Base-by-base conservation (phyloP, 2,888 invertebrate species). In the Stenurella melanura region DNA sequence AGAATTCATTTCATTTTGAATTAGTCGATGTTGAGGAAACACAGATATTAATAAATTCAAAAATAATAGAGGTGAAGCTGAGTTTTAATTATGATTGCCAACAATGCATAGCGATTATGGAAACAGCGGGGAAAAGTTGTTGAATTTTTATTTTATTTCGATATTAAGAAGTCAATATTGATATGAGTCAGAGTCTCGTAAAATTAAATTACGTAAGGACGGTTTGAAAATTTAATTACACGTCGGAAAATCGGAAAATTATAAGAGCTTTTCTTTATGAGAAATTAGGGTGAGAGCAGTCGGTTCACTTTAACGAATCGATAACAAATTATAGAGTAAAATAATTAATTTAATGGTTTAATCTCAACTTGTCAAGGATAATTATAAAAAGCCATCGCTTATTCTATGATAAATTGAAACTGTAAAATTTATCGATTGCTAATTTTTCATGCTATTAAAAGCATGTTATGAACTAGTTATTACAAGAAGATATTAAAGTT, bases 191-290 rank as follows among this genome's bases (percentile, higher is more conserved):
- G 78, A 78, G 80, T 71, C 73, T 68, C 19, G 57, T 77, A 73
- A 81, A 83, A 84, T 84, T 80, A 78, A 83, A 82, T 85, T 83
- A 84, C 77, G 82, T 78, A 82, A 82, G 81, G 83, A 81, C 81
- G 81, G 80, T 73, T 80, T 73, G 77, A 74, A 83, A 83, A 85
- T 84, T 84, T 83, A 83, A 85, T 85, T 84, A 84, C 75, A 78
- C 78, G 78, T 80, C 70, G 75, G 74, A 77, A 81, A 81, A 81
- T 79, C 77, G 73, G 77, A 78, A 80, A 83, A 83, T 83, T 81
- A 80, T 77, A 75, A 81, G 76, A 80, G 80, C 79, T 77, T 78
- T 82, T 76, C 76, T 72, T 75, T 75, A 38, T 70, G 71, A 64
- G 77, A 78, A 78, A 78, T 76, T 76, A 63, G 79, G 77, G 72